Conservation (phyloP, 2,113 vertebrate species). For the Candoia aspera region DNA sequence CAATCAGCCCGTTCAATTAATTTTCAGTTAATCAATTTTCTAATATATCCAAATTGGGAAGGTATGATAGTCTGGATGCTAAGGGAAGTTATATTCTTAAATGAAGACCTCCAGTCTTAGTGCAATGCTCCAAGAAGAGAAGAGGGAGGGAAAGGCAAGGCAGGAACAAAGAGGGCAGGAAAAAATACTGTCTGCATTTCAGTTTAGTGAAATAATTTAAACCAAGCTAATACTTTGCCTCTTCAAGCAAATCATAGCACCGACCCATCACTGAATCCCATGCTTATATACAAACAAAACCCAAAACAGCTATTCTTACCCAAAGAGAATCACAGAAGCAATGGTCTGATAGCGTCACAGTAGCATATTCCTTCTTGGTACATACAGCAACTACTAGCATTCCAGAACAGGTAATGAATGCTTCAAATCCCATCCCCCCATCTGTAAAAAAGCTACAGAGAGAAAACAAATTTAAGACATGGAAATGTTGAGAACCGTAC, state of each 20-base stretch:
- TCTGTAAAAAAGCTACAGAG: constrained; percentile 89
- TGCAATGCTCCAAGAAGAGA: not conserved
- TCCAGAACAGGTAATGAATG: constrained; percentile 89
- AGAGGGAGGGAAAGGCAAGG: no score
- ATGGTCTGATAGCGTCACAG: constrained; percentile 93
- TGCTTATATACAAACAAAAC: not conserved
- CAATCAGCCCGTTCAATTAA: not conserved
- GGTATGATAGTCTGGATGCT: not conserved
- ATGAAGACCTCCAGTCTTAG: not conserved
- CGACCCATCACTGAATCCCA: not conserved
- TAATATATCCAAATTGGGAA: not conserved
- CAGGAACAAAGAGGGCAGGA: not conserved
- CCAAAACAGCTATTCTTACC: constrained; percentile 76
- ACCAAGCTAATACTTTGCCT: not conserved
- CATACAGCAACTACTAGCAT: constrained; percentile 93
- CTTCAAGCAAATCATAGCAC: not conserved
- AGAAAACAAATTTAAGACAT: not conserved
- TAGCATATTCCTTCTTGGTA: constrained; percentile 95
- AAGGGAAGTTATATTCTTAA: not conserved
- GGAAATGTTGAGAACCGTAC: not conserved
- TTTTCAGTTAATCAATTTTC: not conserved
- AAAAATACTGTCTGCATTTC: not conserved
- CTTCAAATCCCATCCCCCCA: constrained; percentile 93
- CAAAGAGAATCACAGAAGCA: constrained; percentile 98
- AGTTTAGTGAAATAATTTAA: not conserved